Evolutionary conservation across 2,888 invertebrate species (phyloP).

Genomic region (Coronaproctus castanopsis): DNA sequence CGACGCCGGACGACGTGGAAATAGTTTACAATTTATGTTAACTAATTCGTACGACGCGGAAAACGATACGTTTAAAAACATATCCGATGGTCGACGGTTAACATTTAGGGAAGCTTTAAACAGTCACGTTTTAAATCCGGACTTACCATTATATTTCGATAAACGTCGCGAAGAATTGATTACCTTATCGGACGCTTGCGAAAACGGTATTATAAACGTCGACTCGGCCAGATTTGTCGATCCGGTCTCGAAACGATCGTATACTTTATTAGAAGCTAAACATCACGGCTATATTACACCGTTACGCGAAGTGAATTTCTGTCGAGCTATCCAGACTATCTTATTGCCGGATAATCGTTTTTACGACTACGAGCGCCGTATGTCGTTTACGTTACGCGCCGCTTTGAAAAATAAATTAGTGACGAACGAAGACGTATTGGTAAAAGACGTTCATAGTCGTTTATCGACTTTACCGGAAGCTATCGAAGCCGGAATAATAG

Average conservation of each 20-base stretch:
- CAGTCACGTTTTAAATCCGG: slow-evolving; percentile 56
- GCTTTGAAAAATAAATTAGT: slow-evolving; percentile 40
- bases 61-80: slow-evolving; percentile 64
- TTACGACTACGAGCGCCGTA: no score
- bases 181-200: background rate
- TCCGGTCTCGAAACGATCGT: background rate
- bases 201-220: background rate
- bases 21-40: no score
- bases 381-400: slow-evolving; percentile 30
- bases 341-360: background rate
- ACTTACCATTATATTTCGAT: slow-evolving; percentile 60
- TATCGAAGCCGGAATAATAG: slow-evolving; percentile 41
- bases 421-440: slow-evolving; percentile 36
- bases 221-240: background rate
- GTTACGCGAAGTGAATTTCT: background rate
- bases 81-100: slow-evolving; percentile 51
- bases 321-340: background rate
- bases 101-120: slow-evolving; percentile 68
- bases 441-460: slow-evolving; percentile 42
- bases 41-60: slow-evolving; percentile 64
- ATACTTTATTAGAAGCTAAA: background rate
- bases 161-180: slow-evolving; percentile 48
- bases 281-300: background rate
- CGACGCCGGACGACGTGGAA: slow-evolving; percentile 63
- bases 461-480: slow-evolving; percentile 54